These are phyloP conservation scores for Neocloeon triangulifer DNA, from an alignment of 1,140 invertebrate species.

Conservation along the genomic window DNA sequence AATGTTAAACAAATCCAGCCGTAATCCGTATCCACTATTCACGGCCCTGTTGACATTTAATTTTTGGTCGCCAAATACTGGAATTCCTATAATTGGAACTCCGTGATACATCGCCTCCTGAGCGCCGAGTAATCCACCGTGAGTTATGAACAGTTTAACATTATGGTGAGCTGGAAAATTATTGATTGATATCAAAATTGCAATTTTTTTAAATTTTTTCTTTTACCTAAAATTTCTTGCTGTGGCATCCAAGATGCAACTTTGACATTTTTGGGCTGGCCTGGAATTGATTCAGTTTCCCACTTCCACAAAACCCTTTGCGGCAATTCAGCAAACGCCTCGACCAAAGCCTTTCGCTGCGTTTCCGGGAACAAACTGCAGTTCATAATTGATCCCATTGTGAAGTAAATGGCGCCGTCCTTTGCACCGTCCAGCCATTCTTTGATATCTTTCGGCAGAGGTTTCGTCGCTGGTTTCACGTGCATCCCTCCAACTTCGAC, in stretches of 20 bases:
- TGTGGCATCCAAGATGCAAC: slow-evolving; percentile 28
- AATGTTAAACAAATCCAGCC: slow-evolving; percentile 14
- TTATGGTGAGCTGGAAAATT: slow-evolving; percentile 11
- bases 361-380: slow-evolving; percentile 7
- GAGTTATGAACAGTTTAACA: slow-evolving; percentile 27
- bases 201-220: too few relatives aligned
- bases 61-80: slow-evolving; percentile 35
- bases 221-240: slow-evolving; percentile 32
- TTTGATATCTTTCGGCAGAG: slow-evolving; percentile 7
- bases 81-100: slow-evolving; percentile 27
- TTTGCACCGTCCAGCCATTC: slow-evolving; percentile 9
- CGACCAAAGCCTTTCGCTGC: slow-evolving; percentile 5
- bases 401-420: slow-evolving; percentile 29
- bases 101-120: slow-evolving; percentile 24
- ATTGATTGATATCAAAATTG: too few relatives aligned
- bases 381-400: slow-evolving; percentile 19
- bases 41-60: slow-evolving; percentile 18
- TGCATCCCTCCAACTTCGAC: slow-evolving; percentile 36
- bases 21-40: slow-evolving; percentile 16
- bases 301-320: slow-evolving; percentile 9
- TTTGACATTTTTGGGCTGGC: slow-evolving; percentile 5
- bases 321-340: slow-evolving; percentile 9
- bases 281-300: slow-evolving; percentile 10
- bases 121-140: slow-evolving; percentile 25
- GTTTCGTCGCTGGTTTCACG: slow-evolving; percentile 12